Conservation (phyloP, 2,113 vertebrate species). For the Ceratotherium simum region DNA sequence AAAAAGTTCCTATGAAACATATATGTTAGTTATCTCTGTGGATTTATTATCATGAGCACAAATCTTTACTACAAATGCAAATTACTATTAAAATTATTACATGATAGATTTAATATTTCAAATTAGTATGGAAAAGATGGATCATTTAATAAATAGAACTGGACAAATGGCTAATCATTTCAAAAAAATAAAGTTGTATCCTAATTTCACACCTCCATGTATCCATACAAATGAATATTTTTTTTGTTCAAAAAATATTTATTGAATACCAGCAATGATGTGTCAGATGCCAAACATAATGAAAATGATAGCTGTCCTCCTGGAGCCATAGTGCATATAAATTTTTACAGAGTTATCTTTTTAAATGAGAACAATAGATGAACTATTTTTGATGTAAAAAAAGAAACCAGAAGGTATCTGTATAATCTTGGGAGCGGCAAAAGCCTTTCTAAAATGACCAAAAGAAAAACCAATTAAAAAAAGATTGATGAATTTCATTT, state of each 20-base stretch:
- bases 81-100: background rate
- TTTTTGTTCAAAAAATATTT: background rate
- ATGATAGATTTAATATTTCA: constrained; percentile 25
- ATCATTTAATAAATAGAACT: constrained; percentile 34
- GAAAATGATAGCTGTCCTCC: background rate
- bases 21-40: background rate
- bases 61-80: background rate
- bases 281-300: background rate
- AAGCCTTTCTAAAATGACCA: background rate
- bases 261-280: background rate
- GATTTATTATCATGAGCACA: background rate
- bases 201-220: background rate
- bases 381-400: background rate
- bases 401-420: background rate
- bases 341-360: background rate
- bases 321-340: background rate
- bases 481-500: background rate
- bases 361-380: background rate
- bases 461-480: constrained; percentile 1
- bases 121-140: background rate
- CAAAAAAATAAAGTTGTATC: background rate
- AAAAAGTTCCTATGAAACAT: background rate
- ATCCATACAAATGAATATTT: background rate
- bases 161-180: background rate
- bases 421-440: background rate